Conservation (phyloP, 2,888 invertebrate genomes). For the Cantharis lateralis region DNA sequence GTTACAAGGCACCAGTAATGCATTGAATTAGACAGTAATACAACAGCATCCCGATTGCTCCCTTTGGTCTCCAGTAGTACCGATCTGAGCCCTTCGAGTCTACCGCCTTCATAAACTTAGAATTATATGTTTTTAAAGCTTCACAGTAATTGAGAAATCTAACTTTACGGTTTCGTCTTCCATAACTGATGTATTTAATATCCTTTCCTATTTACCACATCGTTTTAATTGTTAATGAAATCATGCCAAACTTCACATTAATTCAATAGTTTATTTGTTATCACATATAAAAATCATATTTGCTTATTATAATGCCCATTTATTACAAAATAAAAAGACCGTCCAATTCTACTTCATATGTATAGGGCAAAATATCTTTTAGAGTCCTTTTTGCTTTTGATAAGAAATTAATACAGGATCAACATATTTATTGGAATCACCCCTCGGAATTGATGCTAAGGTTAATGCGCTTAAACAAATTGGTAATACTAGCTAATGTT, state of each 20-base stretch:
- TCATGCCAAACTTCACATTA: neutral
- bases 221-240: conserved; percentile 18
- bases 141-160: conserved; percentile 34
- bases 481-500: no score
- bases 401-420: no score
- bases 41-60: conserved; percentile 54
- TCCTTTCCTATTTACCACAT: conserved; percentile 14
- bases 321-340: no score
- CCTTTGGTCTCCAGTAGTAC: conserved; percentile 42
- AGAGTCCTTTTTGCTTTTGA: no score
- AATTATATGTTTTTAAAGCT: conserved; percentile 42
- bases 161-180: conserved; percentile 27
- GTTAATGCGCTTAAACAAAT: no score
- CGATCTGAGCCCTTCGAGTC: conserved; percentile 40
- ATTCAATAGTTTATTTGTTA: neutral
- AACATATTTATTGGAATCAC: no score
- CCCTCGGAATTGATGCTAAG: no score
- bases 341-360: no score
- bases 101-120: conserved; percentile 41
- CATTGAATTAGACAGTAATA: conserved; percentile 66
- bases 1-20: conserved; percentile 60
- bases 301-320: no score
- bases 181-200: conserved; percentile 28
- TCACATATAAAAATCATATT: neutral
- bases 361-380: no score